phyloP scores from a whole-genome alignment of 2,888 invertebrate genomes.

The Trichogramma dendrolimi region DNA sequence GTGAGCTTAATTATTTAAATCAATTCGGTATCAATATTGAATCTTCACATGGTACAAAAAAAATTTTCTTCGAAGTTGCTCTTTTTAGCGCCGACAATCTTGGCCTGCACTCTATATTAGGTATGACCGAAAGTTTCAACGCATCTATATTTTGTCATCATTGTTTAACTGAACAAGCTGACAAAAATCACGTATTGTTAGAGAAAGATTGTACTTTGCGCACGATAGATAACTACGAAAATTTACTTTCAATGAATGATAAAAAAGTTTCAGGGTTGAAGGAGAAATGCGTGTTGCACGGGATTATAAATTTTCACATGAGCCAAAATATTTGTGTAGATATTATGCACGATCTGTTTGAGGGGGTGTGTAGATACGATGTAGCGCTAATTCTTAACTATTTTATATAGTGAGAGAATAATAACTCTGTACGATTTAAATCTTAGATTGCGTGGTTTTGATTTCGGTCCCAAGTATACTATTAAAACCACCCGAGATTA shows the following conservation, averaged over 20 bases:
- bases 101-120: conserved; percentile 26
- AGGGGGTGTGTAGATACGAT: conserved; percentile 30
- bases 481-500: no score
- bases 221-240: conserved; percentile 23
- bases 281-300: conserved; percentile 25
- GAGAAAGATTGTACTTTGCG: conserved; percentile 25
- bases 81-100: conserved; percentile 27
- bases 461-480: no score
- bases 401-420: no score
- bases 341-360: conserved; percentile 28
- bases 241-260: conserved; percentile 16
- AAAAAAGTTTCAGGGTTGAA: conserved; percentile 20
- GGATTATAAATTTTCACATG: conserved; percentile 25
- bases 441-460: no score
- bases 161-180: conserved; percentile 24
- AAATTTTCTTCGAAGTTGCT: conserved; percentile 23
- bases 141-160: conserved; percentile 27
- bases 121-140: conserved; percentile 31
- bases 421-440: no score
- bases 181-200: conserved; percentile 14
- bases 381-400: no score
- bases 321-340: conserved; percentile 29
- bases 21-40: conserved; percentile 21
- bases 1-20: conserved; percentile 24
- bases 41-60: background rate